A percentile compares a stretch with the other conserved stretches of the same genome.
phyloP scores from a whole-genome alignment of 2,797 vertebrate species.

The Sebastes diaconus region DNA sequence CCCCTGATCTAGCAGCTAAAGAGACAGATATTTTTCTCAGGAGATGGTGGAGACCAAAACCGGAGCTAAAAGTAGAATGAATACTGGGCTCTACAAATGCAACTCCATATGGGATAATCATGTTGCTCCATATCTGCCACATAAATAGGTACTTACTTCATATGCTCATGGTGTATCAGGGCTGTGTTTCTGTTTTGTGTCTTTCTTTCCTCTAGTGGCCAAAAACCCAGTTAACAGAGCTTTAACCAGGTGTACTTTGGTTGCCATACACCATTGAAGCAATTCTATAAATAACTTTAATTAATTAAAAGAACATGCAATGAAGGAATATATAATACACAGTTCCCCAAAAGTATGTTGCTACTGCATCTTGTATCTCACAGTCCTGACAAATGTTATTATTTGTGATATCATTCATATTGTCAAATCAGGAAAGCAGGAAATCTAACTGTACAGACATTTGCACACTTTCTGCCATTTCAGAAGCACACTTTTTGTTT shows the following conservation, averaged over 20 bases:
- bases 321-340: neutral
- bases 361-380: neutral
- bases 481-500: neutral
- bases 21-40: too few species aligned
- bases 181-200: neutral
- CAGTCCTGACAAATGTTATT: neutral
- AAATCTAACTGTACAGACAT: neutral
- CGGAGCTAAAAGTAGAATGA: neutral
- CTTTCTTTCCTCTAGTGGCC: neutral
- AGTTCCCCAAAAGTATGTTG: neutral
- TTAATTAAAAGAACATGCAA: neutral
- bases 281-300: neutral
- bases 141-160: too few species aligned
- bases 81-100: too few species aligned
- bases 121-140: too few species aligned
- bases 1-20: too few species aligned
- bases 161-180: neutral
- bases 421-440: neutral
- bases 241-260: neutral
- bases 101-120: too few species aligned
- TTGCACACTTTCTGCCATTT: neutral
- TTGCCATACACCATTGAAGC: neutral
- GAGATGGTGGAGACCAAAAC: neutral
- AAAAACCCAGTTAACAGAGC: neutral
- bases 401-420: neutral